These are phyloP conservation scores for Amphiprion ocellaris DNA, from an alignment of 2,113 vertebrate species.

Conservation along the genomic window DNA sequence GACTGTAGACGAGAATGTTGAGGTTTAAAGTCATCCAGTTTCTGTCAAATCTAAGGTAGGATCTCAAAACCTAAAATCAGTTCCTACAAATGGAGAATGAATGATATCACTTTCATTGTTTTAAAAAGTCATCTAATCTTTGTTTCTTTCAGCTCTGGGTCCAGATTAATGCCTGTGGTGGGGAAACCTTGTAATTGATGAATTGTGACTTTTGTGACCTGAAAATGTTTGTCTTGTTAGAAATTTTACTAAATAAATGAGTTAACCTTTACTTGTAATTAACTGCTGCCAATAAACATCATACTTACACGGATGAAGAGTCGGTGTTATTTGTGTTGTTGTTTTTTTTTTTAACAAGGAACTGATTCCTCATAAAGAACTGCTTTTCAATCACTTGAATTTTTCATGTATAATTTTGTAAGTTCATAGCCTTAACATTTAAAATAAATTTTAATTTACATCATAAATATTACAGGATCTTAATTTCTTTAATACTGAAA, in stretches of 20 bases:
- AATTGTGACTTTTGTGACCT: background rate
- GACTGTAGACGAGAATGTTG: background rate
- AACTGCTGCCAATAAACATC: conserved; percentile 23
- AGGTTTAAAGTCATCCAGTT: background rate
- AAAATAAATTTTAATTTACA: too few species aligned
- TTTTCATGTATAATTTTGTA: too few species aligned
- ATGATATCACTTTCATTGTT: background rate
- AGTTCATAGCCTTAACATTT: too few species aligned
- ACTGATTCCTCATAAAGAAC: too few species aligned
- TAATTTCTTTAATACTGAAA: too few species aligned
- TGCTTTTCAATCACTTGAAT: too few species aligned
- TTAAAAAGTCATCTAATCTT: background rate
- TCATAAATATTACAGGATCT: too few species aligned
- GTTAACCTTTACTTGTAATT: background rate
- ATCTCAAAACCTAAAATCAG: background rate
- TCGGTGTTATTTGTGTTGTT: too few species aligned
- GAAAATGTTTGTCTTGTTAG: background rate
- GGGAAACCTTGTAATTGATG: background rate
- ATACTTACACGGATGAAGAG: background rate
- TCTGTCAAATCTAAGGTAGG: background rate
- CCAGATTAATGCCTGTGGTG: background rate
- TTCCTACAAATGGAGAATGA: too few species aligned
- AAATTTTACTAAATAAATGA: background rate
- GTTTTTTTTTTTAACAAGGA: too few species aligned
- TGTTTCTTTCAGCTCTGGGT: conserved; percentile 48